Conservation (phyloP, 2,113 vertebrate genomes). For the Spea multiplicata region DNA sequence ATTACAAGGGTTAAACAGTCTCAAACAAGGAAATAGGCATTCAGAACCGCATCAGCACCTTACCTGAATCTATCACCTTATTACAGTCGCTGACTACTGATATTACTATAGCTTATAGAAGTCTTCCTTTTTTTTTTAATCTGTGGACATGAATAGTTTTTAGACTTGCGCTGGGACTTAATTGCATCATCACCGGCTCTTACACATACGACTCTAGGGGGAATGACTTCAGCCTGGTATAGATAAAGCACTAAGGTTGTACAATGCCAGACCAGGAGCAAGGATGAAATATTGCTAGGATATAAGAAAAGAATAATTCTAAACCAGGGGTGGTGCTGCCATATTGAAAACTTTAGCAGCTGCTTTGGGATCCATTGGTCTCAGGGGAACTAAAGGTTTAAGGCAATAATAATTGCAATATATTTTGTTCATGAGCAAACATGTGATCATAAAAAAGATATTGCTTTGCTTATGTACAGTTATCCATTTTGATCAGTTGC, state of each 20-base stretch:
- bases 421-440: too few relatives aligned
- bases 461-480: too few relatives aligned
- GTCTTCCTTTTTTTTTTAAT: neutral
- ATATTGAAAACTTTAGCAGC: too few relatives aligned
- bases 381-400: too few relatives aligned
- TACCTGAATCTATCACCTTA: neutral
- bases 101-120: neutral
- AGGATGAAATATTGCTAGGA: too few relatives aligned
- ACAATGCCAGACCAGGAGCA: neutral
- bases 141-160: neutral
- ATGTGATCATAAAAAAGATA: too few relatives aligned
- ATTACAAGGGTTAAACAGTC: neutral
- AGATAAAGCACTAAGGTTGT: neutral
- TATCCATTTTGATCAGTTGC: too few relatives aligned
- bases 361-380: too few relatives aligned
- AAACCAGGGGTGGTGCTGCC: too few relatives aligned
- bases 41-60: constrained; percentile 21
- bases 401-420: too few relatives aligned
- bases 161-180: constrained; percentile 6
- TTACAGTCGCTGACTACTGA: neutral
- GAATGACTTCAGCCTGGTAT: neutral
- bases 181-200: constrained; percentile 26
- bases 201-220: neutral
- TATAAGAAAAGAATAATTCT: too few relatives aligned
- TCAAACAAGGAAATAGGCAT: constrained; percentile 3